Percentiles rank a stretch among this genome's conserved stretches.
Evolutionary conservation across 2,888 invertebrate species (phyloP).

Genomic region (Drosophila testacea): DNA sequence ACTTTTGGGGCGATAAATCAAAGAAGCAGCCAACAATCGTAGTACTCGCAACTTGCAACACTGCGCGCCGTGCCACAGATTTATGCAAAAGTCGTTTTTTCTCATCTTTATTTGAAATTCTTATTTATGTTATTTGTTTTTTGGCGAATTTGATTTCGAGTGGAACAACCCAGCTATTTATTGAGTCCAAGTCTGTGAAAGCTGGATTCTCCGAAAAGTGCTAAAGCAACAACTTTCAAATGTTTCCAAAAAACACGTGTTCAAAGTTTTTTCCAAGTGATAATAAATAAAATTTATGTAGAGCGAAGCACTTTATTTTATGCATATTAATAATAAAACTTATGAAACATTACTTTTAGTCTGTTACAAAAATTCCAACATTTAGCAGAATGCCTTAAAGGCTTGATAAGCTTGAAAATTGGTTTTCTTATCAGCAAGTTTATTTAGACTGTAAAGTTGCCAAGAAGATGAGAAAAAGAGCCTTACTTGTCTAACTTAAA

Average conservation of each 20-base stretch:
- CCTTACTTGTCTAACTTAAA: no score
- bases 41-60: conserved; percentile 2
- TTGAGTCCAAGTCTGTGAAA: neutral
- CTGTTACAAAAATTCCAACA: no score
- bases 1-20: conserved; percentile 71
- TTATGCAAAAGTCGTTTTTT: conserved; percentile 40
- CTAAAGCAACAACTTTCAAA: neutral
- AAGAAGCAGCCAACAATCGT: conserved; percentile 49
- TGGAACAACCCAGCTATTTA: conserved; percentile 13
- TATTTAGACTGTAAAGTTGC: no score
- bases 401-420: no score
- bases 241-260: conserved; percentile 11
- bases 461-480: no score
- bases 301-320: neutral
- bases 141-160: conserved; percentile 36
- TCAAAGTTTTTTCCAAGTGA: neutral
- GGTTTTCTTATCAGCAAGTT: no score
- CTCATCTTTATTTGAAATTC: neutral
- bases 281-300: neutral
- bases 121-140: conserved; percentile 39
- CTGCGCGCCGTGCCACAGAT: conserved; percentile 33
- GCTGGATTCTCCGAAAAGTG: conserved; percentile 9
- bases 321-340: no score
- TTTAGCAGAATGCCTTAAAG: no score
- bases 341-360: no score